Conservation (phyloP, 1,140 invertebrate species). For the Apolygus lucorum region DNA sequence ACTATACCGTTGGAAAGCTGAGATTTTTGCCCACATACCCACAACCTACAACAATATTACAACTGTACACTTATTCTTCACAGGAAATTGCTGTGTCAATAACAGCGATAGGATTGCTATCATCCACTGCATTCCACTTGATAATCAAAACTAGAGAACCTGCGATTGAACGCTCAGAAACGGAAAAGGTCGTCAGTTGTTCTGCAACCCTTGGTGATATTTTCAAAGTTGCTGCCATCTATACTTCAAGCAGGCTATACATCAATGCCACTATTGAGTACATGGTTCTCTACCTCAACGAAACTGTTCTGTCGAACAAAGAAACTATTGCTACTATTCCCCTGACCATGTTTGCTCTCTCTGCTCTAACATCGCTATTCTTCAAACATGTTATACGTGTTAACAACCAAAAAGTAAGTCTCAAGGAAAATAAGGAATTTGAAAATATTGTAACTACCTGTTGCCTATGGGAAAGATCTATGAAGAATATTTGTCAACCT, state of each 20-base stretch:
- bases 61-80: too few species aligned
- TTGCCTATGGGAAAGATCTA: too few species aligned
- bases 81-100: neutral
- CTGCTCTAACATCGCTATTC: conserved; percentile 68
- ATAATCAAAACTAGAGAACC: neutral
- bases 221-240: conserved; percentile 43
- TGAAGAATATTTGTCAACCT: too few species aligned
- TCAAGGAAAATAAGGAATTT: too few species aligned
- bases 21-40: too few species aligned
- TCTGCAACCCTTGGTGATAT: neutral
- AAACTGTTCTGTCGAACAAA: conserved; percentile 51
- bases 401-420: neutral
- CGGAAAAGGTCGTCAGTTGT: neutral
- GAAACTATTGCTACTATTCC: conserved; percentile 77
- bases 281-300: conserved; percentile 75
- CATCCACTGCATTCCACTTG: neutral
- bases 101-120: neutral
- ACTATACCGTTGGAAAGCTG: too few species aligned
- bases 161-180: neutral
- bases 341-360: conserved; percentile 71
- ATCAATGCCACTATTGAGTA: conserved; percentile 79
- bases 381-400: conserved; percentile 46
- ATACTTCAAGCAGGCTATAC: conserved; percentile 74
- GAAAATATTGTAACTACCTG: too few species aligned
- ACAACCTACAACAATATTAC: too few species aligned